phyloP scores from a whole-genome alignment of 2,113 vertebrate genomes.

The Ictalurus furcatus region DNA sequence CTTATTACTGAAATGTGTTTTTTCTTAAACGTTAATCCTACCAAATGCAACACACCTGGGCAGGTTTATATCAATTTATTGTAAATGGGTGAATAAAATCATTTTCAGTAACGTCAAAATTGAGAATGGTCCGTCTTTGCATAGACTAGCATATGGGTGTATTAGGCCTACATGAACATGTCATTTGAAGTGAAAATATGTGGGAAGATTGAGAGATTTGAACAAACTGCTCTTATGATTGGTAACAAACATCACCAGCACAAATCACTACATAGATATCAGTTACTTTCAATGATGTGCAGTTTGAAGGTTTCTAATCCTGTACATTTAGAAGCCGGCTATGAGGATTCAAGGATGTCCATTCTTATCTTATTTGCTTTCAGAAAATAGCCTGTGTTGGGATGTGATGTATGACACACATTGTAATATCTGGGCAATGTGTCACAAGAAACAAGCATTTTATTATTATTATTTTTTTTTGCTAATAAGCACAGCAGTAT shows the following conservation, averaged over 20 bases:
- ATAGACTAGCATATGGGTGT: background rate
- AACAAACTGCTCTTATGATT: background rate
- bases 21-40: conserved; percentile 97
- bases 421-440: background rate
- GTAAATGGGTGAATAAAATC: conserved; percentile 92
- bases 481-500: background rate
- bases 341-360: background rate
- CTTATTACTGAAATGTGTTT: conserved; percentile 92
- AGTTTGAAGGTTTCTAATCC: background rate
- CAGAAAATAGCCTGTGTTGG: background rate
- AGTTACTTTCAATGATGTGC: background rate
- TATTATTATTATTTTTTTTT: background rate
- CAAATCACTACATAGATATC: background rate
- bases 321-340: background rate
- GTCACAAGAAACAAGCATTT: background rate
- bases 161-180: background rate
- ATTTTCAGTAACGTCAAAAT: conserved; percentile 89
- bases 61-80: conserved; percentile 93
- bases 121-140: conserved; percentile 60
- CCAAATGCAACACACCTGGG: conserved; percentile 86
- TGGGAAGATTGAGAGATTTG: background rate
- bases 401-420: background rate
- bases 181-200: background rate
- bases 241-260: background rate
- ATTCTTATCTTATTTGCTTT: background rate